phyloP scores from a whole-genome alignment of 2,113 vertebrate species.

The Tragelaphus imberbis region DNA sequence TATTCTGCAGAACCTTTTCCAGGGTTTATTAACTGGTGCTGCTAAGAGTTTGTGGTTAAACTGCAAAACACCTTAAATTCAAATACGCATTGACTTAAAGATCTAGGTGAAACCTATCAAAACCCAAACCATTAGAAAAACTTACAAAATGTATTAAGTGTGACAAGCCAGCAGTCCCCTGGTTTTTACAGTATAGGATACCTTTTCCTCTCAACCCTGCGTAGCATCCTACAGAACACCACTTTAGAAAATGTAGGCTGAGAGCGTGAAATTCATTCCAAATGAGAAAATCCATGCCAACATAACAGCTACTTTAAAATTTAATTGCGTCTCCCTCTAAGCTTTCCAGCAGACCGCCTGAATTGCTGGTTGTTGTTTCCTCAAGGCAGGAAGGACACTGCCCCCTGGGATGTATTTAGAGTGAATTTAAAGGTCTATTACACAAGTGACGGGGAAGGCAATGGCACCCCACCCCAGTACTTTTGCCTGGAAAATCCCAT shows the following conservation, averaged over 20 bases:
- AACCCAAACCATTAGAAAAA: not conserved
- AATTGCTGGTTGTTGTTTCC: conserved; percentile 14
- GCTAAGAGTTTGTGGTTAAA: not conserved
- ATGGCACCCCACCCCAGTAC: no score
- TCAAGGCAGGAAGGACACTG: not conserved
- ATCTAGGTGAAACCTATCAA: not conserved
- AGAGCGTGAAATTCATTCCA: not conserved
- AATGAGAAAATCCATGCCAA: not conserved
- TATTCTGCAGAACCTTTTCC: not conserved
- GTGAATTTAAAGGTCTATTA: conserved; percentile 43
- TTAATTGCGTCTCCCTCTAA: conserved; percentile 14
- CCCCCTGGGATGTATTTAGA: not conserved
- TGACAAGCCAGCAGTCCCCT: not conserved
- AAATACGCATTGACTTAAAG: not conserved
- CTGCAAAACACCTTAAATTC: not conserved
- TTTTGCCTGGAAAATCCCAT: no score
- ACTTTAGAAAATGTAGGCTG: not conserved
- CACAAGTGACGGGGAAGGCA: no score
- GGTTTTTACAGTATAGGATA: not conserved
- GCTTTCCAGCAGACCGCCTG: not conserved
- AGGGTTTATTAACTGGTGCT: not conserved
- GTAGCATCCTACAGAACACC: not conserved
- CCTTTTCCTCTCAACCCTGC: not conserved
- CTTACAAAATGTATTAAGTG: not conserved
- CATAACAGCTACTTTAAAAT: conserved; percentile 16